These are phyloP conservation scores for Polyploca ridens DNA, from an alignment of 2,888 invertebrate species.

Conservation along the genomic window DNA sequence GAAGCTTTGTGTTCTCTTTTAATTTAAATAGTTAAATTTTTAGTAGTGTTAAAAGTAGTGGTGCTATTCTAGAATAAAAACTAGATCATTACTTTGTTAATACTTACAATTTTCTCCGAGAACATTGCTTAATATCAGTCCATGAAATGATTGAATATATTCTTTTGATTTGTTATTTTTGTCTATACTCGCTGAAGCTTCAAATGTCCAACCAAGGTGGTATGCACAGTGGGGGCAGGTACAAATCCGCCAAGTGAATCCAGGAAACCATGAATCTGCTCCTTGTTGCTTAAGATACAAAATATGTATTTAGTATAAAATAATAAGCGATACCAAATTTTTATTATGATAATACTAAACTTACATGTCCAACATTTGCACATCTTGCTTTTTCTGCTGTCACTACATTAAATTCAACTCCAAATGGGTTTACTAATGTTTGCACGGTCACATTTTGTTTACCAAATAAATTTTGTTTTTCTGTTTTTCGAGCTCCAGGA, in stretches of 20 bases:
- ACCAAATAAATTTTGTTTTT: slow-evolving; percentile 82
- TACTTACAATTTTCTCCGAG: slow-evolving; percentile 81
- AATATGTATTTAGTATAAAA: too few species aligned
- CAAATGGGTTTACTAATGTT: slow-evolving; percentile 82
- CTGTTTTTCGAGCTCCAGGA: slow-evolving; percentile 71
- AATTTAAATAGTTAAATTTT: too few species aligned
- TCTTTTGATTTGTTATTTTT: slow-evolving; percentile 42
- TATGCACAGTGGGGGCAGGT: slow-evolving; percentile 85
- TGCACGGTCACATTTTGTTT: slow-evolving; percentile 81
- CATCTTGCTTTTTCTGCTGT: slow-evolving; percentile 82
- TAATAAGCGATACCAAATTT: background rate
- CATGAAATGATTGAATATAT: slow-evolving; percentile 66
- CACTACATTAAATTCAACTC: slow-evolving; percentile 81
- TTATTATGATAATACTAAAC: slow-evolving; percentile 29
- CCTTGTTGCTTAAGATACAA: slow-evolving; percentile 80
- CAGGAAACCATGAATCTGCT: slow-evolving; percentile 87
- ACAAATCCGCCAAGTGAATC: slow-evolving; percentile 86
- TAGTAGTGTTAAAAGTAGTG: too few species aligned
- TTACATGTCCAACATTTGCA: slow-evolving; percentile 79
- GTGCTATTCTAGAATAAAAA: too few species aligned
- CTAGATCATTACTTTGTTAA: background rate
- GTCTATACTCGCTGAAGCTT: slow-evolving; percentile 57
- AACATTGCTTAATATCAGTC: slow-evolving; percentile 73
- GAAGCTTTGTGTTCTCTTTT: too few species aligned
- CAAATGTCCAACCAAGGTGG: slow-evolving; percentile 87